phyloP scores from a whole-genome alignment of 1,140 invertebrate genomes.

The Drosophila mayri region DNA sequence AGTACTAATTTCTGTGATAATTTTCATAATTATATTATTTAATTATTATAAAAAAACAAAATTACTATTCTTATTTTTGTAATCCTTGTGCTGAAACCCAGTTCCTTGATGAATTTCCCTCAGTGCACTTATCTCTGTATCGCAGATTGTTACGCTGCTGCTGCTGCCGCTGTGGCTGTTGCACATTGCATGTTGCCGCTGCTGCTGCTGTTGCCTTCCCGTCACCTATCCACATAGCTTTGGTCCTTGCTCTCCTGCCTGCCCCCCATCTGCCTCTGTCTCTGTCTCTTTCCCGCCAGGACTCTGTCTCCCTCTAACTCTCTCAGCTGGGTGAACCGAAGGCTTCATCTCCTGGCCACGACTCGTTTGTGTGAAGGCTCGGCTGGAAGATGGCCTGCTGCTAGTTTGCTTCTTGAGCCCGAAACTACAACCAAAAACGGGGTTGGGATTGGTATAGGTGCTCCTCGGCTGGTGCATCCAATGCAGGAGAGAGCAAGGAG shows the following conservation, averaged over 20 bases:
- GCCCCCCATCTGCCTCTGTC: neutral
- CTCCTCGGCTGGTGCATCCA: conserved; percentile 16
- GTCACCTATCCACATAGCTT: conserved; percentile 30
- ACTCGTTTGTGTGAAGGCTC: conserved; percentile 24
- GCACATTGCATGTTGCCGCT: conserved; percentile 36
- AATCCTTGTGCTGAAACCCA: neutral
- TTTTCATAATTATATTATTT: too few relatives aligned
- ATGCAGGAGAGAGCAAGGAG: conserved; percentile 6
- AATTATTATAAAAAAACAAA: too few relatives aligned
- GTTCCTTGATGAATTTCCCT: neutral
- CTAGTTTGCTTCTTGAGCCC: conserved; percentile 43
- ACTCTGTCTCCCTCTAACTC: conserved; percentile 1
- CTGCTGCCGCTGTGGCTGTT: conserved; percentile 13
- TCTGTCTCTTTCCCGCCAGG: conserved; percentile 13
- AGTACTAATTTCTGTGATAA: too few relatives aligned
- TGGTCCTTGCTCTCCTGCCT: conserved; percentile 2
- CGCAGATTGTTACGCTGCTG: conserved; percentile 40
- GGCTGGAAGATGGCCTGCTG: conserved; percentile 40
- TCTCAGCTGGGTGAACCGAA: conserved; percentile 31
- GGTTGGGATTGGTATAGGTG: neutral
- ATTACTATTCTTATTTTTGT: too few relatives aligned
- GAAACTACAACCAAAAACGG: conserved; percentile 40
- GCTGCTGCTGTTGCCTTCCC: conserved; percentile 18
- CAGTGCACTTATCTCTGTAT: conserved; percentile 45
- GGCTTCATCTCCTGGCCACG: conserved; percentile 35